phyloP scores from a whole-genome alignment of 2,888 invertebrate genomes.

The Pediacus dermestoides region DNA sequence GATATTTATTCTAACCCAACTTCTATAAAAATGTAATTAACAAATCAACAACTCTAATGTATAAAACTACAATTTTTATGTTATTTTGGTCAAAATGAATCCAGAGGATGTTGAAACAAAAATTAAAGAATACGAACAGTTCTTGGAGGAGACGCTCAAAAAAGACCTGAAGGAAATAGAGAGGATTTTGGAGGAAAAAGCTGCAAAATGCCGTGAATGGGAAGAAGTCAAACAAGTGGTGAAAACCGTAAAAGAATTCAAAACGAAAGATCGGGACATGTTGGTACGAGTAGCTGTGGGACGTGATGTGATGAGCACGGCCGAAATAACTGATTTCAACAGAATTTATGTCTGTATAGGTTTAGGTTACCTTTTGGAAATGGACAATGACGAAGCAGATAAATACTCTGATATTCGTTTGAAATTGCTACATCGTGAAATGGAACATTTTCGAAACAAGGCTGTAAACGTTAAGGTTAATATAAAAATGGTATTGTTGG shows the following conservation, averaged over 20 bases:
- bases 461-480: conserved; percentile 47
- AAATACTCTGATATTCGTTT: conserved; percentile 46
- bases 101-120: conserved; percentile 32
- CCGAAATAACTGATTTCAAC: conserved; percentile 40
- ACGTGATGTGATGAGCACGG: conserved; percentile 34
- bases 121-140: conserved; percentile 42
- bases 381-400: conserved; percentile 45
- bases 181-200: conserved; percentile 32
- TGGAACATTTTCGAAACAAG: conserved; percentile 42
- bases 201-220: conserved; percentile 41
- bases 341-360: conserved; percentile 42
- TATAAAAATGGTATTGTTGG: conserved; percentile 46
- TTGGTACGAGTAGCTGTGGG: conserved; percentile 33
- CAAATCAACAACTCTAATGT: no score
- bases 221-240: conserved; percentile 40
- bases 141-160: conserved; percentile 44
- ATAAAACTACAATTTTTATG: conserved; percentile 1
- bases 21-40: no score
- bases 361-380: conserved; percentile 43
- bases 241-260: conserved; percentile 35
- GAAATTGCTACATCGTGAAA: conserved; percentile 41
- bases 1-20: no score
- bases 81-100: conserved; percentile 21
- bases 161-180: conserved; percentile 44
- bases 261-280: conserved; percentile 41